Evolutionary conservation across 2,888 invertebrate species (phyloP), one percentile per base, ranked within the genome.

Genomic region (Drosophila parthenogenetica): DNA sequence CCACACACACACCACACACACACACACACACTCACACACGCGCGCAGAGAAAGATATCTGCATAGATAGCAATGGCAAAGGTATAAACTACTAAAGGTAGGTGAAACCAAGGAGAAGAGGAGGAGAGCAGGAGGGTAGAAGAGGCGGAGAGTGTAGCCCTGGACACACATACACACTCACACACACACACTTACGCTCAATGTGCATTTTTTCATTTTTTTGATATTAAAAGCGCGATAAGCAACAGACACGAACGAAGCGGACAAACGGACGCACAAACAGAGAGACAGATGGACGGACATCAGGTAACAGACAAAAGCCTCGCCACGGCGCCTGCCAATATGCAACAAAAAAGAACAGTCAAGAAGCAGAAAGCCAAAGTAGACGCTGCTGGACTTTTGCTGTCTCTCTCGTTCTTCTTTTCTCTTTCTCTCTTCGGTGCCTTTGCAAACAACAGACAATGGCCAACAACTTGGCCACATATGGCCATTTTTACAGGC

Each of bases 151-250:
- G 55, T 68, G 50, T 37, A 29, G 43, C 69, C 46, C 42, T 50
- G 48, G 19, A 57, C 50, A 40, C 29, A 57, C 39, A 48, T 22
- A 68, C 37, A 11, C 50, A 39, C 39, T 14, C 42, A 19, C 17
- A n/a, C 43, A 45, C 39, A 57, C 7, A 19, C 45, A 58, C 67
- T 65, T 64, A 70, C 76, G 67, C 60, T 75, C 70, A 49, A 65
- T 57, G 69, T 77, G 77, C 74, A 82, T 69, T 73, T 76, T 53
- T 74, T 65, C 66, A 53, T 67, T 58, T 77, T 81, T 64, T 66
- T 84, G 83, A 88, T 84, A 88, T 86, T 83, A 86, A 86, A 88
- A 88, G 89, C 89, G 83, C 83, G 83, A 84, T 84, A 84, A 83
- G 83, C 88, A 73, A 67, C 73, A 74, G 79, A 75, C 73, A 69